A percentile compares a stretch with the other conserved stretches of the same genome.
These are phyloP conservation scores for Emys orbicularis DNA, from an alignment of 2,797 vertebrate species.

Conservation along the genomic window DNA sequence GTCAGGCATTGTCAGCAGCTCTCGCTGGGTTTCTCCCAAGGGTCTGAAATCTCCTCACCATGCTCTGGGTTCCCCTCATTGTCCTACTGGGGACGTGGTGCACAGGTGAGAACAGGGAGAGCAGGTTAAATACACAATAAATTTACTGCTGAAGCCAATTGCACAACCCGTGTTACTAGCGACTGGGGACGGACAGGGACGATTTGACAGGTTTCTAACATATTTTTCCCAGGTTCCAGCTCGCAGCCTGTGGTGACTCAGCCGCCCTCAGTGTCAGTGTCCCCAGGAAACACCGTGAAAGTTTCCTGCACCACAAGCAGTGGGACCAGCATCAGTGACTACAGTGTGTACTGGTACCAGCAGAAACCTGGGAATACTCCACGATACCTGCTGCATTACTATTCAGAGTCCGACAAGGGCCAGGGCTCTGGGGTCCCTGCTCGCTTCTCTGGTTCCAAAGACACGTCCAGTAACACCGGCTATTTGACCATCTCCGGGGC, in stretches of 20 bases:
- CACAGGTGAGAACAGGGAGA: not conserved
- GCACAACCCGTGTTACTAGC: not conserved
- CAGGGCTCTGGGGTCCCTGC: conserved; percentile 17
- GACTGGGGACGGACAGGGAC: not conserved
- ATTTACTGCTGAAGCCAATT: too few species aligned
- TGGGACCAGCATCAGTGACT: not conserved
- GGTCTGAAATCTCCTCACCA: not conserved
- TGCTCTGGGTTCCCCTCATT: not conserved
- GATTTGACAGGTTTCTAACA: not conserved
- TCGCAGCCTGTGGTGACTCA: conserved; percentile 31
- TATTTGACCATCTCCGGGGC: conserved; percentile 61
- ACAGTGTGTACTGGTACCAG: conserved; percentile 61
- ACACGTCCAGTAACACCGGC: conserved; percentile 23
- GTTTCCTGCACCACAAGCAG: conserved; percentile 51
- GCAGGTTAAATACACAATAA: not conserved
- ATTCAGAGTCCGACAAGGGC: not conserved
- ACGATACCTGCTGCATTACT: conserved; percentile 44
- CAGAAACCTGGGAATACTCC: conserved; percentile 18
- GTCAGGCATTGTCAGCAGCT: not conserved
- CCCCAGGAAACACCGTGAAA: conserved; percentile 22
- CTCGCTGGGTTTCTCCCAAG: not conserved
- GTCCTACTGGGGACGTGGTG: not conserved
- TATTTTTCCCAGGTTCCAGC: conserved; percentile 20
- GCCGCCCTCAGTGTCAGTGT: not conserved
- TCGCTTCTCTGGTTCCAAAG: conserved; percentile 66